phyloP scores from a whole-genome alignment of 2,797 vertebrate genomes.

The Lithobates pipiens region DNA sequence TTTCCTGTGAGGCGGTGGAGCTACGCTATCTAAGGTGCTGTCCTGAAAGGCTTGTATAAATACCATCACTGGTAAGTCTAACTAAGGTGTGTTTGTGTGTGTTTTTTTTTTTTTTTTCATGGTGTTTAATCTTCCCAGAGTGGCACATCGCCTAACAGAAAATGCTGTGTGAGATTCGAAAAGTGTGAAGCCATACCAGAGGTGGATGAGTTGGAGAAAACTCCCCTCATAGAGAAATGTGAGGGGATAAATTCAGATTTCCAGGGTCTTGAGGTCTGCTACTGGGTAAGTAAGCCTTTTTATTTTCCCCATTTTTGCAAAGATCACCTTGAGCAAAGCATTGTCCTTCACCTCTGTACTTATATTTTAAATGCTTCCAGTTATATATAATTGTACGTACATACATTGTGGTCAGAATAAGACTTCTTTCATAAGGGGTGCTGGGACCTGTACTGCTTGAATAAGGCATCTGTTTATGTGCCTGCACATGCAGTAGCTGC shows the following conservation, averaged over 20 bases:
- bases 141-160: conserved; percentile 47
- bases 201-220: conserved; percentile 68
- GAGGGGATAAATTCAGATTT: conserved; percentile 38
- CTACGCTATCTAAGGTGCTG: no score
- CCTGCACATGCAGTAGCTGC: no score
- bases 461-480: no score
- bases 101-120: neutral
- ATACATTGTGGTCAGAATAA: no score
- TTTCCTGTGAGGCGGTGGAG: no score
- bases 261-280: conserved; percentile 21
- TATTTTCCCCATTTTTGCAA: neutral
- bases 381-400: no score
- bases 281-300: conserved; percentile 79
- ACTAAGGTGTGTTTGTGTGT: neutral
- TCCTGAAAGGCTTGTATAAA: no score
- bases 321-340: neutral
- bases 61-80: no score
- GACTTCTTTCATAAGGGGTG: no score
- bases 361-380: neutral
- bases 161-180: conserved; percentile 68
- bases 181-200: conserved; percentile 60
- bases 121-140: conserved; percentile 64
- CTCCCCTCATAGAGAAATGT: conserved; percentile 69
- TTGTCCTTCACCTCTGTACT: neutral
- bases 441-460: no score